These are phyloP conservation scores for Corvus moneduloides DNA, from an alignment of 2,113 vertebrate species.

Conservation along the genomic window DNA sequence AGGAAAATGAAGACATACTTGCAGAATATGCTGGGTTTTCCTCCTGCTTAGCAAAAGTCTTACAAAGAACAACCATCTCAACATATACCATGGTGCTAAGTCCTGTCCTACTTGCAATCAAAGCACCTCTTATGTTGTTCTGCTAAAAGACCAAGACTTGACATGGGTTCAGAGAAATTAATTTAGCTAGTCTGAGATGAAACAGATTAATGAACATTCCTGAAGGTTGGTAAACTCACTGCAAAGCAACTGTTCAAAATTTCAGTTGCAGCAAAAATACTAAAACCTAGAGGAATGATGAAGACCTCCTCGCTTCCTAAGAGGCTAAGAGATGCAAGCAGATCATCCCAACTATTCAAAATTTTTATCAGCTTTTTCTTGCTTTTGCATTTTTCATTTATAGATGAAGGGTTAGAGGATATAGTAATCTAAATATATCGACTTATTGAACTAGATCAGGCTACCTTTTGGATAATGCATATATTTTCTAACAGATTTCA, in stretches of 20 bases:
- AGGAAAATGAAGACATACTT: background rate
- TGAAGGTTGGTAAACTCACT: background rate
- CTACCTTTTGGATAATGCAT: background rate
- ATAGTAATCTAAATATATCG: background rate
- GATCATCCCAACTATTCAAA: background rate
- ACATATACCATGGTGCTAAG: rapidly evolving
- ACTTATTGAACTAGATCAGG: background rate
- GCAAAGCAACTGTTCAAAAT: background rate
- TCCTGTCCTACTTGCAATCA: background rate
- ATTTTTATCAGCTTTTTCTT: background rate
- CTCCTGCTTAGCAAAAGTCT: background rate
- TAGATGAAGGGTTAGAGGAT: background rate
- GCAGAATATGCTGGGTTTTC: background rate
- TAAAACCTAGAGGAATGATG: background rate
- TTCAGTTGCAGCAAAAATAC: background rate
- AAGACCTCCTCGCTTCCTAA: background rate
- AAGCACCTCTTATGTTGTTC: rapidly evolving
- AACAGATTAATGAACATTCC: background rate
- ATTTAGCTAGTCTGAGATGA: background rate
- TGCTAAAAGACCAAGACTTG: background rate
- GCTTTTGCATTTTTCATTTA: background rate
- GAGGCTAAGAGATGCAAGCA: background rate
- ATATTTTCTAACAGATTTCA: background rate
- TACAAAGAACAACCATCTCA: background rate
- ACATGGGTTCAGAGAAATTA: background rate